These are phyloP conservation scores for Watsonalla binaria DNA, from an alignment of 2,888 invertebrate genomes.

Conservation along the genomic window DNA sequence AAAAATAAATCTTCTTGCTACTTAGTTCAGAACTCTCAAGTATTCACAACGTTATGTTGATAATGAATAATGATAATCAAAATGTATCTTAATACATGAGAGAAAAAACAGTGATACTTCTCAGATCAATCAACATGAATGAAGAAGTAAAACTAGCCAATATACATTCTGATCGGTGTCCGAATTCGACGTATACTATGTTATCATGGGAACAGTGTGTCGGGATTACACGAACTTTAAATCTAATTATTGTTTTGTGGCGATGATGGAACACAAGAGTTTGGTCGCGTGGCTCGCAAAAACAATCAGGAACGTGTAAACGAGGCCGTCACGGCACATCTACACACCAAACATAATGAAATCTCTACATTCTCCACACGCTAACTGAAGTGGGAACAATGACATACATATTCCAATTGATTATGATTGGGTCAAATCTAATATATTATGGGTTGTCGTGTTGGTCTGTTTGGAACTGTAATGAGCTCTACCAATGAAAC, in stretches of 20 bases:
- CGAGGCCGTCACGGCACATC: constrained; percentile 22
- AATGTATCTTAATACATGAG: too few relatives aligned
- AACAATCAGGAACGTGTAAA: constrained; percentile 41
- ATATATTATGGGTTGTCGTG: too few relatives aligned
- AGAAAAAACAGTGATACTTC: too few relatives aligned
- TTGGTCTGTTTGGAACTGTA: too few relatives aligned
- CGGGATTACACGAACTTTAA: constrained; percentile 15
- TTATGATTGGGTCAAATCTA: too few relatives aligned
- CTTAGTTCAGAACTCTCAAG: too few relatives aligned
- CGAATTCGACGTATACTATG: constrained; percentile 16
- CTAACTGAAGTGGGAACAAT: not conserved
- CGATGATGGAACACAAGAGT: constrained; percentile 5
- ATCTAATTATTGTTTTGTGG: constrained; percentile 23
- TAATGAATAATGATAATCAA: too few relatives aligned
- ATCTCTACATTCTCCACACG: not conserved
- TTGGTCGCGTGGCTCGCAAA: constrained; percentile 10
- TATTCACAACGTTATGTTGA: too few relatives aligned
- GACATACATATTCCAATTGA: too few relatives aligned
- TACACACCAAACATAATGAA: not conserved
- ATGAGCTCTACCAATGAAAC: too few relatives aligned
- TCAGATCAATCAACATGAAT: constrained; percentile 11
- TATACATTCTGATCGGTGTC: constrained; percentile 9
- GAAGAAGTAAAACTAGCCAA: constrained; percentile 16
- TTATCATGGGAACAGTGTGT: constrained; percentile 24
- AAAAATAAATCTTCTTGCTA: too few relatives aligned